phyloP scores from a whole-genome alignment of 1,140 invertebrate species.

The Caligus rogercresseyi region DNA sequence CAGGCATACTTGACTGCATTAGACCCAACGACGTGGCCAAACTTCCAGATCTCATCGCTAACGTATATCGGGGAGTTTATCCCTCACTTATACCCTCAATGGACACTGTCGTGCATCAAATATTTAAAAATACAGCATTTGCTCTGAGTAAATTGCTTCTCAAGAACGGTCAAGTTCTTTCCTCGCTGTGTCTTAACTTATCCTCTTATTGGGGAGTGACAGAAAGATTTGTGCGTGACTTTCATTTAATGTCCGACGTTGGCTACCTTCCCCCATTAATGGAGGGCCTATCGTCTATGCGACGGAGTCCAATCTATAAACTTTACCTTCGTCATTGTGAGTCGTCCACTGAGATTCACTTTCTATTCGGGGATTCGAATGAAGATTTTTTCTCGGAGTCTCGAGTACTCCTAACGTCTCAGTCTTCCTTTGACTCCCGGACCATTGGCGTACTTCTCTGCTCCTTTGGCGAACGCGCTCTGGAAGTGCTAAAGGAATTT shows the following conservation, averaged over 20 bases:
- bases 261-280: too few relatives aligned
- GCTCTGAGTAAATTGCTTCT: neutral
- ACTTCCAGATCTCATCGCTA: slow-evolving; percentile 5
- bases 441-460: neutral
- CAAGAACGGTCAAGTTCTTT: neutral
- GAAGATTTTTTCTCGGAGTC: neutral
- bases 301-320: neutral
- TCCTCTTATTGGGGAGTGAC: neutral
- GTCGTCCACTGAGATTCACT: neutral
- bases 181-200: neutral
- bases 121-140: neutral
- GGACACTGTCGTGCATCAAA: neutral
- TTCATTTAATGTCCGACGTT: neutral
- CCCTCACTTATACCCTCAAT: neutral
- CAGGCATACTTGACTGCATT: neutral
- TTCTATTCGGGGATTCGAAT: neutral
- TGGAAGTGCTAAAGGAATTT: neutral
- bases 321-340: neutral
- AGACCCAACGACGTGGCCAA: neutral
- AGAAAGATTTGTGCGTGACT: neutral
- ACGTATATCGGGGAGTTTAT: neutral
- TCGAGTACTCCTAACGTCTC: neutral
- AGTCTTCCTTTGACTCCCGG: neutral
- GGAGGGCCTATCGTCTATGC: neutral
- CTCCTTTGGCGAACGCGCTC: neutral